These are phyloP conservation scores for Chauna torquata DNA, from an alignment of 2,113 vertebrate genomes.

Conservation along the genomic window DNA sequence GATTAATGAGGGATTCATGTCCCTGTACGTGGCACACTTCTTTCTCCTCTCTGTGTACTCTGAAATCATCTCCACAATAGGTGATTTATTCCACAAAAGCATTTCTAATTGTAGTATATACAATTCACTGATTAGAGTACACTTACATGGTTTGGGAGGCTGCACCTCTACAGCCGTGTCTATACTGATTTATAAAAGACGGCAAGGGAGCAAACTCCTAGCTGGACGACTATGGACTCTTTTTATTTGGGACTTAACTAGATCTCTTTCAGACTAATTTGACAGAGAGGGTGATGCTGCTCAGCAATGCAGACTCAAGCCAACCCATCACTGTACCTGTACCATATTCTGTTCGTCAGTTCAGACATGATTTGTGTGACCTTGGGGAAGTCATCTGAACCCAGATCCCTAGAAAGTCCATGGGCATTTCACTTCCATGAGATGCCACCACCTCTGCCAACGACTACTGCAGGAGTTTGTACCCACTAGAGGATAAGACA, in stretches of 20 bases:
- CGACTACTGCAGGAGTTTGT: neutral
- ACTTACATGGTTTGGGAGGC: neutral
- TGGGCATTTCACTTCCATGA: neutral
- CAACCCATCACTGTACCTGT: neutral
- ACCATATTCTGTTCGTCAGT: neutral
- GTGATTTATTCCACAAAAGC: neutral
- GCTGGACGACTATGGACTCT: neutral
- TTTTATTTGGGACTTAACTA: neutral
- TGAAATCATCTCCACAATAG: neutral
- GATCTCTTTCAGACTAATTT: neutral
- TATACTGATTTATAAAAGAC: neutral
- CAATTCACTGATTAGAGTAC: neutral
- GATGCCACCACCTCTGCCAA: neutral
- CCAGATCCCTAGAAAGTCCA: neutral
- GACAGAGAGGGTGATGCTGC: neutral
- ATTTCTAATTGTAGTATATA: neutral
- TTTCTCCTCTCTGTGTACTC: neutral
- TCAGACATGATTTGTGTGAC: neutral
- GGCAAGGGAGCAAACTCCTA: neutral
- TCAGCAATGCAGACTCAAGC: neutral
- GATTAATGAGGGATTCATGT: neutral
- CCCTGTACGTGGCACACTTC: neutral
- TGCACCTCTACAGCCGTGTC: neutral
- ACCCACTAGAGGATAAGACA: neutral
- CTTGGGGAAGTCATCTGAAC: neutral